phyloP scores from a whole-genome alignment of 2,797 vertebrate genomes.

The Sebastolobus alascanus region DNA sequence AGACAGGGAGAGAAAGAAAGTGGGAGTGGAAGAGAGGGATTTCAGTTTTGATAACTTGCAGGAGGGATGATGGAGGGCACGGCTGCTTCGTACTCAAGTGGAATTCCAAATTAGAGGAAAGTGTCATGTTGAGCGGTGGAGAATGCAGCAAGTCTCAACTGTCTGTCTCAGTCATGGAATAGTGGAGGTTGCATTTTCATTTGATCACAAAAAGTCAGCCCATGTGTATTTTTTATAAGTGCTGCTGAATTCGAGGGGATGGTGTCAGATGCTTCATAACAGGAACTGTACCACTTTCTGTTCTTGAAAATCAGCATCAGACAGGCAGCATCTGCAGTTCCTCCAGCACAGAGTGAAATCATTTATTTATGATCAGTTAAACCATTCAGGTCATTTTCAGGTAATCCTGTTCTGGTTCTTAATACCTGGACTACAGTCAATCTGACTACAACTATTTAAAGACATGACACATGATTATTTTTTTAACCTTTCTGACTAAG shows the following conservation, averaged over 20 bases:
- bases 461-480: not conserved
- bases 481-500: not conserved
- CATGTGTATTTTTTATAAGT: not conserved
- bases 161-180: not conserved
- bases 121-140: slow-evolving; percentile 19
- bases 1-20: slow-evolving; percentile 14
- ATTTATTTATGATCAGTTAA: not conserved
- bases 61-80: slow-evolving; percentile 23
- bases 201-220: not conserved
- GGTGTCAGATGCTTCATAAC: not conserved
- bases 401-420: not conserved
- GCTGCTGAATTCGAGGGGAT: not conserved
- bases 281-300: not conserved
- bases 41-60: slow-evolving; percentile 37
- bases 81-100: slow-evolving; percentile 20
- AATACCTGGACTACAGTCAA: not conserved
- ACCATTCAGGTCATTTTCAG: not conserved
- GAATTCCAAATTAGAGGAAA: slow-evolving; percentile 48
- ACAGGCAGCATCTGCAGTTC: not conserved
- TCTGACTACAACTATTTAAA: not conserved
- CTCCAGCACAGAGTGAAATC: slow-evolving; percentile 3
- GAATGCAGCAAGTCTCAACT: slow-evolving; percentile 5
- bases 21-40: slow-evolving; percentile 20
- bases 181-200: slow-evolving; percentile 3
- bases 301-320: not conserved